Percentiles rank a stretch among this genome's conserved stretches.
Conservation (phyloP, 2,113 vertebrate genomes). For the Bufo bufo region DNA sequence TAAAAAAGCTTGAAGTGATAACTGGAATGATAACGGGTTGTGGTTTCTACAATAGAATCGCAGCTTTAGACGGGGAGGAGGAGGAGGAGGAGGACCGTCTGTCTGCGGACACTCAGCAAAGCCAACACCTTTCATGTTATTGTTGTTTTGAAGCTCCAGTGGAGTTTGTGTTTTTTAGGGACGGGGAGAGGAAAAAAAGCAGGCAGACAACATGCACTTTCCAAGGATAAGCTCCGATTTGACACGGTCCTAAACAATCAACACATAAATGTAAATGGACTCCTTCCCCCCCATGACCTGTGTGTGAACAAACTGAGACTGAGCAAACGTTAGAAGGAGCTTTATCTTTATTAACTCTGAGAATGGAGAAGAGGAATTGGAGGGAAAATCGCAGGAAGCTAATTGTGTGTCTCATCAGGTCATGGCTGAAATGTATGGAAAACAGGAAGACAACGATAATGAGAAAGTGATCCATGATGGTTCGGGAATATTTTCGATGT, state of each 20-base stretch:
- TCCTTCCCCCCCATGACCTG: constrained; percentile 49
- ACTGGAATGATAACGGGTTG: too few relatives aligned
- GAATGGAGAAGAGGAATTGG: not conserved
- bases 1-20: too few relatives aligned
- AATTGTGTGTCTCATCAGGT: too few relatives aligned
- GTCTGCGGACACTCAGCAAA: constrained; percentile 67
- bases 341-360: not conserved
- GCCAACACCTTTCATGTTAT: constrained; percentile 72
- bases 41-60: not conserved
- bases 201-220: constrained; percentile 33
- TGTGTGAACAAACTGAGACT: constrained; percentile 59
- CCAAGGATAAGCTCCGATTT: constrained; percentile 64
- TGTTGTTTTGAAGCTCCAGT: constrained; percentile 70
- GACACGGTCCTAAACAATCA: constrained; percentile 49
- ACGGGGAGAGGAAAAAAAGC: not conserved
- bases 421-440: not conserved
- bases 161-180: constrained; percentile 59
- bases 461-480: too few relatives aligned
- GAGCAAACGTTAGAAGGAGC: constrained; percentile 16
- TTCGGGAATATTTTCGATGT: too few relatives aligned
- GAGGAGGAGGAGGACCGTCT: constrained; percentile 69
- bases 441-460: not conserved
- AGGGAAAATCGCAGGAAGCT: not conserved
- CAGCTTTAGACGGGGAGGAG: not conserved
- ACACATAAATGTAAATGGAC: constrained; percentile 66